Evolutionary conservation across 2,797 vertebrate species (phyloP).

Genomic region (Cercopithecus hamlyni): DNA sequence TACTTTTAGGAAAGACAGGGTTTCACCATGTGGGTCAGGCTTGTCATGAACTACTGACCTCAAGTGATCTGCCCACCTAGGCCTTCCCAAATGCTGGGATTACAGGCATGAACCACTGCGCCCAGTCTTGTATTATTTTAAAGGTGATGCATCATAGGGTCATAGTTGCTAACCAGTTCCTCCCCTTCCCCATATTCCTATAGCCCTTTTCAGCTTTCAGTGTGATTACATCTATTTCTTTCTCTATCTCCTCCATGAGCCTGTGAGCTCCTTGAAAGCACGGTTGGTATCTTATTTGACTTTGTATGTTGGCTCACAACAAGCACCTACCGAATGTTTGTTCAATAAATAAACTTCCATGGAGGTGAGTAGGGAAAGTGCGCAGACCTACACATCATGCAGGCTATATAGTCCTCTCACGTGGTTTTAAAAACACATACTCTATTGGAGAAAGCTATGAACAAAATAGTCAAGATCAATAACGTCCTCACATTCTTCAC

Average conservation of each 20-base stretch:
- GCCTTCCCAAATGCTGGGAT: background rate
- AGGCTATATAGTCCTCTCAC: background rate
- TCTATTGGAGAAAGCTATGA: conserved; percentile 11
- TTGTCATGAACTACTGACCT: background rate
- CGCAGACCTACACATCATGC: background rate
- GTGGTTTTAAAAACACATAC: conserved; percentile 1
- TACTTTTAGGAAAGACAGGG: background rate
- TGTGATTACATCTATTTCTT: background rate
- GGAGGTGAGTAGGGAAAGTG: background rate
- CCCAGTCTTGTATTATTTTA: background rate
- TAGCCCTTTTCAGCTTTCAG: background rate
- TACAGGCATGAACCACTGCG: background rate
- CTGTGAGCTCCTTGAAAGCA: conserved; percentile 2
- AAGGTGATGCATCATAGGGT: background rate
- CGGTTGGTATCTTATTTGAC: background rate
- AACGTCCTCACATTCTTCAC: conserved; percentile 58
- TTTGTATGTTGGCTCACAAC: conserved; percentile 3
- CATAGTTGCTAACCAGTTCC: background rate
- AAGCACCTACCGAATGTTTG: background rate
- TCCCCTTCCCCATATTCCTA: background rate
- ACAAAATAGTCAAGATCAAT: background rate
- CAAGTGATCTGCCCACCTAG: background rate
- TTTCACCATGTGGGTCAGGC: background rate
- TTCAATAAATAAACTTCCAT: conserved; percentile 14
- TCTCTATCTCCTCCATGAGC: background rate